Conservation (phyloP, 1,140 invertebrate genomes). For the Leptinotarsa defecta region DNA sequence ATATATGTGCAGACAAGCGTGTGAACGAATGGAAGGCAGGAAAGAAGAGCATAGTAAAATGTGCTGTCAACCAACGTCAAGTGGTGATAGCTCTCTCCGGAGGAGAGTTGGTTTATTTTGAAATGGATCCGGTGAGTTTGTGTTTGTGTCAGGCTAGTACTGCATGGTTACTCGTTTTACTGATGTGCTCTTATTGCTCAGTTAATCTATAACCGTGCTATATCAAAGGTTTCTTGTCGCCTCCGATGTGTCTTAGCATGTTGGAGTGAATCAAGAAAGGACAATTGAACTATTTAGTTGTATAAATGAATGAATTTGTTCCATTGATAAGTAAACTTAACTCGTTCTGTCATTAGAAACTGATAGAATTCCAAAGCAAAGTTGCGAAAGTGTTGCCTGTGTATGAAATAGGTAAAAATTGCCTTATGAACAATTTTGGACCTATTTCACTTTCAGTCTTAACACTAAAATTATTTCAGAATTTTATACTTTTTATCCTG, state of each 20-base stretch:
- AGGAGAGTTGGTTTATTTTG: conserved; percentile 98
- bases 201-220: conserved; percentile 37
- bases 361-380: no score
- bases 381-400: no score
- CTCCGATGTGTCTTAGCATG: conserved; percentile 43
- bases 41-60: conserved; percentile 96
- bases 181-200: conserved; percentile 16
- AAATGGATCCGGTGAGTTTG: conserved; percentile 94
- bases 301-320: not conserved
- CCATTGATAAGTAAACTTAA: no score
- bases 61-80: conserved; percentile 98
- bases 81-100: conserved; percentile 97
- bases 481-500: no score
- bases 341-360: no score
- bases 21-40: conserved; percentile 99
- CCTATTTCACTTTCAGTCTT: no score
- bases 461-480: no score
- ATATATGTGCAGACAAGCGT: conserved; percentile 95
- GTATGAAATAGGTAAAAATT: no score
- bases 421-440: no score
- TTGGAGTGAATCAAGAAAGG: conserved; percentile 50
- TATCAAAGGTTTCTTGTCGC: conserved; percentile 48
- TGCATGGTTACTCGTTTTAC: conserved; percentile 17
- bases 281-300: conserved; percentile 24
- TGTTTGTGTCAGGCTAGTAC: no score